Conservation (phyloP, 92 coral and sea anemone species). For the Heteractis magnifica region DNA sequence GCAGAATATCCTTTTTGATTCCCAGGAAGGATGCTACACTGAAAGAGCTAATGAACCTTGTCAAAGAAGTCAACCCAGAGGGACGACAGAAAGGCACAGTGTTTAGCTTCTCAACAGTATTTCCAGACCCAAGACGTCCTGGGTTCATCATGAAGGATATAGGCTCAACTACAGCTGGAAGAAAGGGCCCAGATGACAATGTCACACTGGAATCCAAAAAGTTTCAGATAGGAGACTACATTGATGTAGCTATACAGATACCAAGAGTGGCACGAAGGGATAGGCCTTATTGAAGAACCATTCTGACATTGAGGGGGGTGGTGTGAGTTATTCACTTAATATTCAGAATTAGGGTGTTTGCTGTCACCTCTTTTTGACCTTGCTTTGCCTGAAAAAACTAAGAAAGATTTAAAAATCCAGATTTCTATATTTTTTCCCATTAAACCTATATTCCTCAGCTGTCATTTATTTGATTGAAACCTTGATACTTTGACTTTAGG, state of each 20-base stretch:
- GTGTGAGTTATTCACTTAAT: not conserved
- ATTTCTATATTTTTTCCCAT: not conserved
- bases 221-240: constrained; percentile 98
- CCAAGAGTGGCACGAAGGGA: constrained; percentile 73
- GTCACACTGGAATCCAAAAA: constrained; percentile 89
- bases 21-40: constrained; percentile 97
- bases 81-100: constrained; percentile 87
- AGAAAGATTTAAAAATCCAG: not conserved
- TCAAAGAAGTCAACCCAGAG: constrained; percentile 97
- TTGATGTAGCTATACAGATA: constrained; percentile 90
- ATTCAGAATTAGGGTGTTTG: no score
- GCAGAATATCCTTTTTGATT: not conserved
- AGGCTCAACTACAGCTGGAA: constrained; percentile 87
- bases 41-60: constrained; percentile 94
- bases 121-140: constrained; percentile 92
- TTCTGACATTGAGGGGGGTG: not conserved
- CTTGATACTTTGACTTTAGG: no score
- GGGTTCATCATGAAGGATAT: constrained; percentile 93
- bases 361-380: no score
- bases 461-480: not conserved
- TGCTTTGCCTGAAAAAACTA: no score
- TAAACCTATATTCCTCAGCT: not conserved
- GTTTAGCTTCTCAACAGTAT: constrained; percentile 92
- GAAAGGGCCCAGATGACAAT: constrained; percentile 78
- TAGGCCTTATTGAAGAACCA: constrained; percentile 43